phyloP scores from a whole-genome alignment of 2,113 vertebrate species.

The Penelope pileata region DNA sequence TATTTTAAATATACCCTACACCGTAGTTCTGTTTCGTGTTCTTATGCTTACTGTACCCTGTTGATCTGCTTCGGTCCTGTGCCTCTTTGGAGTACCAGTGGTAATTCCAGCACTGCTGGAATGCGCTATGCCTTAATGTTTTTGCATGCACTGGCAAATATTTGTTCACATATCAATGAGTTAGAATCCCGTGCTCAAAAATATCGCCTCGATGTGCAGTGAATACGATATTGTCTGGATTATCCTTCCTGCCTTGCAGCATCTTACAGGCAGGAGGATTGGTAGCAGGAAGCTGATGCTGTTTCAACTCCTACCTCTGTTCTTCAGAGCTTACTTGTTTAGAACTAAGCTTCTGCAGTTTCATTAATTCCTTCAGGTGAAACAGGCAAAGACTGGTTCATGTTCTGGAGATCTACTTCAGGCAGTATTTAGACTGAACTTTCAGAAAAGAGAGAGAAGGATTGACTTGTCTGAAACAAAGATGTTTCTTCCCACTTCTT shows the following conservation, averaged over 20 bases:
- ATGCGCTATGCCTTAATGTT: not conserved
- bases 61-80: not conserved
- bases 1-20: conserved; percentile 26
- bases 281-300: not conserved
- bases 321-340: not conserved
- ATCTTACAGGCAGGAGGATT: not conserved
- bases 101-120: not conserved
- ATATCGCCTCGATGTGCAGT: not conserved
- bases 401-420: not conserved
- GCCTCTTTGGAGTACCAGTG: not conserved
- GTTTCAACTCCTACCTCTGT: not conserved
- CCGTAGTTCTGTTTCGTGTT: not conserved
- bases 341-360: not conserved
- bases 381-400: not conserved
- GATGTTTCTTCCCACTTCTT: not conserved
- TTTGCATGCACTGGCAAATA: not conserved
- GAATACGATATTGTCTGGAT: not conserved
- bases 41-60: not conserved
- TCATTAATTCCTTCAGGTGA: not conserved
- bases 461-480: not conserved
- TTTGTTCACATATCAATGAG: not conserved
- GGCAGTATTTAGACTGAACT: not conserved
- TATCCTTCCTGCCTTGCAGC: not conserved
- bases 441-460: not conserved
- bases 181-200: not conserved